Conservation (phyloP, 2,113 vertebrate species). For the Alaudala cheleensis region DNA sequence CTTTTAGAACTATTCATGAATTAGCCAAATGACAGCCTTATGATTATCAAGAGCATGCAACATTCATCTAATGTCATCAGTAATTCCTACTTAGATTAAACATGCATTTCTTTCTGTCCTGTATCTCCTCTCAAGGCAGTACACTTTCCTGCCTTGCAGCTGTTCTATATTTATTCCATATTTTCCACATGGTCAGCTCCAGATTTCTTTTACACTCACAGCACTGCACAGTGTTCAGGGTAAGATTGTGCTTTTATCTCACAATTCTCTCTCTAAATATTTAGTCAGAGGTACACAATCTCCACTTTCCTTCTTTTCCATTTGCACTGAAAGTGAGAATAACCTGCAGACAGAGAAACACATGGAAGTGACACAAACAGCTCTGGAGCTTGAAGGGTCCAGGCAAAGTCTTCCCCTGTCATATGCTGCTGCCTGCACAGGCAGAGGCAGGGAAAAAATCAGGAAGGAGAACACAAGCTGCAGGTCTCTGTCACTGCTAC, state of each 20-base stretch:
- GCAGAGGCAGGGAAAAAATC: background rate
- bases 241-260: background rate
- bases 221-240: background rate
- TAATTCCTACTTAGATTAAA: background rate
- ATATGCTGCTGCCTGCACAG: background rate
- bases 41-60: background rate
- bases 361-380: background rate
- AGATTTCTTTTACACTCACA: background rate
- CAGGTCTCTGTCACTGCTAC: background rate
- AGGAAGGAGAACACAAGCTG: background rate
- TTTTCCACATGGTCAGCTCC: background rate
- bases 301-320: background rate
- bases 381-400: fast-evolving
- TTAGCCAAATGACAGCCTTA: background rate
- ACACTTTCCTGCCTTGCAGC: background rate
- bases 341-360: background rate
- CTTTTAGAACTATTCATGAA: background rate
- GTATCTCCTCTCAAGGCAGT: background rate
- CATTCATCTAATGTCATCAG: background rate
- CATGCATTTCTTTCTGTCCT: background rate
- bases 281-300: background rate
- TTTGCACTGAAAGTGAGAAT: fast-evolving
- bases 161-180: background rate
- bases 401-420: background rate
- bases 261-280: background rate